phyloP scores from a whole-genome alignment of 53 echinoderm and acorn worm species.

The Hippasteria phrygiana region DNA sequence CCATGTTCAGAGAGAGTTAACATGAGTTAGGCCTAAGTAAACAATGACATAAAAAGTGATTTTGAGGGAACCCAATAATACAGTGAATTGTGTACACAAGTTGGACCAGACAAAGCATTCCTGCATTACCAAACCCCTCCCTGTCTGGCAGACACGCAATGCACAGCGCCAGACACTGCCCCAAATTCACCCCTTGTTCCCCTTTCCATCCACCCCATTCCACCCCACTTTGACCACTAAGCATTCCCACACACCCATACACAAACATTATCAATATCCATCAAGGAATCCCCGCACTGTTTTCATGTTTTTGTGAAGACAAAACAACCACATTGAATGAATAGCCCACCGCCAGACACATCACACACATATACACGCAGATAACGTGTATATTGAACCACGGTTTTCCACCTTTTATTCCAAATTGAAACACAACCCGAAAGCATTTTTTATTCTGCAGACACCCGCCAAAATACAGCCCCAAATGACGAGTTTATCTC shows the following conservation, averaged over 20 bases:
- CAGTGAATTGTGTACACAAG: no score
- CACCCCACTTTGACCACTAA: conserved; percentile 33
- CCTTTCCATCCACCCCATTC: conserved; percentile 20
- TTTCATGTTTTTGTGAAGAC: conserved; percentile 53
- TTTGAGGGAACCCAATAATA: no score
- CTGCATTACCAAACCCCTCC: conserved; percentile 19
- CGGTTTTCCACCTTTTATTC: conserved; percentile 35
- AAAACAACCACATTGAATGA: conserved; percentile 49
- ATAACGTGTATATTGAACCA: conserved; percentile 37
- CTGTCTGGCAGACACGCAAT: background rate
- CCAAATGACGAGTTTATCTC: background rate
- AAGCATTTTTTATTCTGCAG: conserved; percentile 4
- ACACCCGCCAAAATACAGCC: conserved; percentile 18
- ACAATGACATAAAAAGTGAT: no score
- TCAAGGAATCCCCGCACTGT: conserved; percentile 62
- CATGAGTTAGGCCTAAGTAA: no score
- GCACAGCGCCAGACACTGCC: conserved; percentile 25
- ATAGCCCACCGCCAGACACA: conserved; percentile 23
- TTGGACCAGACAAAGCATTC: background rate
- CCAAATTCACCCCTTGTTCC: background rate
- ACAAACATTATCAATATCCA: conserved; percentile 54
- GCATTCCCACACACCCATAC: conserved; percentile 42
- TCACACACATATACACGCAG: conserved; percentile 50
- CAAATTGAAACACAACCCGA: conserved; percentile 41
- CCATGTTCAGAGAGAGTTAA: no score